Evolutionary conservation across 37 sponge, comb jelly and placozoan genomes (phyloP), one percentile per base, ranked within the genome.

Genomic region (Corticium candelabrum): DNA sequence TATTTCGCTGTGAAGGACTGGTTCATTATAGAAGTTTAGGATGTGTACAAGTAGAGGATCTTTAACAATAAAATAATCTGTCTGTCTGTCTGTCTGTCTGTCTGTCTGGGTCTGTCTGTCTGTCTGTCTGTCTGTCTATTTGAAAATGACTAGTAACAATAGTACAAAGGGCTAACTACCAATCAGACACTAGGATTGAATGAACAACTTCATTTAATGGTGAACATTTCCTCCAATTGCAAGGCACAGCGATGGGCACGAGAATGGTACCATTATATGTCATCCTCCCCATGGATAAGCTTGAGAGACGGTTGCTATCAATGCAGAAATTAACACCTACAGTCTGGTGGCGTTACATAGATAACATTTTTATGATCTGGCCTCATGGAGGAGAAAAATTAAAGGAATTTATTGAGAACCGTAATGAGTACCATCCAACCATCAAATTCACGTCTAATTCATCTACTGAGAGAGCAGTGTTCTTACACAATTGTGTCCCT

Each of bases 401-500:
- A 11, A 31, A 37, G 2, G 36, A 1, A 33, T 1, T 81, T 62
- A 11, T 78, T 0, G 3, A 41, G 0, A 0, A 76, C 27, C 35
- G 36, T 5, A 81, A 79, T 0, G 3, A 56, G 3, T 81, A 35
- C 74, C 76, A 70, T 15, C 39, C 81, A 5, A 70, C 81, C 81
- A 80, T 80, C 72, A 80, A 80, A 38, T 75, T 41, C 75, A 84
- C 80, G 2, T 27, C 11, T 5, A 4, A 3, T 1, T 1, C 0
- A 35, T 83, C 83, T 3, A 30, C 15, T 1, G 1, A 41, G 1
- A 2, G 37, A 1, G 37, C 38, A 32, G 35, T 73, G 32, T 83
- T 68, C 69, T 39, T 83, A 83, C 43, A n/a, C 68, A 1, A 77
- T 57, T 38, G 39, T 83, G 56, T 36, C 34, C 56, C 41, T 77